Evolutionary conservation across 2,113 vertebrate species (phyloP), one percentile per base, ranked within the genome.

Genomic region (Copsychus sechellarum): DNA sequence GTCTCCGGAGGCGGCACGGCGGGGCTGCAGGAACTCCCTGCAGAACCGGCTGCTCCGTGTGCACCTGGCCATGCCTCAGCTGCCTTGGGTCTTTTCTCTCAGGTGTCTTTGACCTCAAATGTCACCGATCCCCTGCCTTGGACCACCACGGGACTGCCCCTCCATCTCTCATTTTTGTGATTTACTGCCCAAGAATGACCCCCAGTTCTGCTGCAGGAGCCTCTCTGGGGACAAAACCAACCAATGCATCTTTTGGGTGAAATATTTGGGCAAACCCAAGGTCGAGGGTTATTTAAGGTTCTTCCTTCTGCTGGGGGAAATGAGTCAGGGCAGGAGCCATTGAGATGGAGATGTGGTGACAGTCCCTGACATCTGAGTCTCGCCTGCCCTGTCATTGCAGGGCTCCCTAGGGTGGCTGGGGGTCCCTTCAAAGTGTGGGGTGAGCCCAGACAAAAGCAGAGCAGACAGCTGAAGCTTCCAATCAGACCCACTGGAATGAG

Each of bases 21-120:
- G 48, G 78, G 65, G 26, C 66, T 72, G 9, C 86, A 77, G 83
- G 91, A 78, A 9, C 72, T 88, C 86, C 88, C 50, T 72, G 94
- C 56, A 90, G 54, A 96, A 92, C 89, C 29, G 60, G 91, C 54
- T 93, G 89, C 66, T 83, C 76, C 34, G 47, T 93, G 73, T 45
- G 43, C 45, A 26, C 18, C 66, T 28, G 88, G 38, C 43, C 58
- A 14, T 21, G 64, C 14, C n/a, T 95, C 26, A 33, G 45, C 66
- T 83, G 82, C 72, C 76, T 83, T 60, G 14, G 62, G 25, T 77
- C n/a, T 86, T 83, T 85, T 15, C 45, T 90, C 36, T 48, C 24
- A 24, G 61, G 17, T 76, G 36, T 20, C 83, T 57, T 83, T 70
- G 3, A 88, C 76, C 80, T 73, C 7, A 11, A 43, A 9, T 4